Conservation (phyloP, 1,140 invertebrate genomes). For the Oscheius sp. region DNA sequence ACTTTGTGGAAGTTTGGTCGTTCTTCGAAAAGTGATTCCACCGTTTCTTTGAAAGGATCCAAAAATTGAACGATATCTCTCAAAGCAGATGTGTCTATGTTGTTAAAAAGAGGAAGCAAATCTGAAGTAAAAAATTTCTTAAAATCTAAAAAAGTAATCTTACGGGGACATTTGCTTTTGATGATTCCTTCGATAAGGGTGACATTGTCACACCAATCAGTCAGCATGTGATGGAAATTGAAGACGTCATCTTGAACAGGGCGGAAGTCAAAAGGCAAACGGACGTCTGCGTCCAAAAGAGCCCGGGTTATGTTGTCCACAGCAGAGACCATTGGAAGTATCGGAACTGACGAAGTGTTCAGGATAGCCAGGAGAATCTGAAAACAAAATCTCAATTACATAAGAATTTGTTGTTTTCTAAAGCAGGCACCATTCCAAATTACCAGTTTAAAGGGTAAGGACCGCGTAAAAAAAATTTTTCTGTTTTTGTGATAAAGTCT, state of each 20-base stretch:
- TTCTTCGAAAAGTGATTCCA: slow-evolving; percentile 28
- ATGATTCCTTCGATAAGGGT: slow-evolving; percentile 8
- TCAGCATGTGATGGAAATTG: slow-evolving; percentile 18
- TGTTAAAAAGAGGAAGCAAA: slow-evolving; percentile 13
- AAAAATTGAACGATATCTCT: slow-evolving; percentile 31
- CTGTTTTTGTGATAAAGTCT: too few species aligned
- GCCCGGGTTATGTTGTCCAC: slow-evolving; percentile 11
- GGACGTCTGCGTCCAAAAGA: slow-evolving; percentile 5
- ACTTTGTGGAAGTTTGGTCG: slow-evolving; percentile 34
- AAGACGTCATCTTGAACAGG: slow-evolving; percentile 14
- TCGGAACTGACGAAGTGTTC: background rate
- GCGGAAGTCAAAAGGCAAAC: slow-evolving; percentile 12
- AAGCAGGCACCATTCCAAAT: too few species aligned
- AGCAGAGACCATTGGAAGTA: background rate
- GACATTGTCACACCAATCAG: slow-evolving; percentile 25
- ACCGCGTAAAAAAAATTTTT: too few species aligned
- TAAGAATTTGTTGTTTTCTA: too few species aligned
- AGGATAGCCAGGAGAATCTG: slow-evolving; percentile 24
- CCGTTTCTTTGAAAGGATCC: slow-evolving; percentile 38
- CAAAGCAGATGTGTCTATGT: slow-evolving; percentile 21
- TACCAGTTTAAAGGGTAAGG: too few species aligned
- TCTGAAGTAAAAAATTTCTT: background rate
- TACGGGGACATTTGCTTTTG: slow-evolving; percentile 2
- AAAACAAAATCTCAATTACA: too few species aligned
- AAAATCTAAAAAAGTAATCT: slow-evolving; percentile 13